phyloP scores from a whole-genome alignment of 2,797 vertebrate genomes.

The Hydrolagus colliei region DNA sequence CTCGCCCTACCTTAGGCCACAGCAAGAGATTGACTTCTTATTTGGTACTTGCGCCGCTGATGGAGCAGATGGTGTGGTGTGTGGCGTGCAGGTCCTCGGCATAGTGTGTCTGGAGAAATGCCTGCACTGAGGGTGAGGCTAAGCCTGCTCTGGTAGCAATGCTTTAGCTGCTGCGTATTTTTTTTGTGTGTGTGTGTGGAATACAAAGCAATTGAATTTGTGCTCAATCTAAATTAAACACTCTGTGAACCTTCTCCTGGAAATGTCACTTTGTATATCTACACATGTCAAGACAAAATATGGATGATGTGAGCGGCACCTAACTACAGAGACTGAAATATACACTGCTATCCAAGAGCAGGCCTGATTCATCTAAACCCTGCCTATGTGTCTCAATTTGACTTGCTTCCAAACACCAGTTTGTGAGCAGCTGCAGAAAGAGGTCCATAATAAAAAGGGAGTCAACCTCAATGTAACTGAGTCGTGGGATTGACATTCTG shows the following conservation, averaged over 20 bases:
- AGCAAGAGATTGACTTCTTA: not conserved
- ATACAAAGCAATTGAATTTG: not conserved
- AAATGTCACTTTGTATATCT: not conserved
- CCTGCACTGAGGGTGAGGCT: no score
- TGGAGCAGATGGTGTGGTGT: not conserved
- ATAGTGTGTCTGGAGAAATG: not conserved
- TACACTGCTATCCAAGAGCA: no score
- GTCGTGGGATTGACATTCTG: not conserved
- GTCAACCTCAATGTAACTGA: not conserved
- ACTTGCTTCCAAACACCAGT: slow-evolving; percentile 8
- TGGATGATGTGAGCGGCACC: not conserved
- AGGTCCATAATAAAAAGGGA: no score
- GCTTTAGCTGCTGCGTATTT: not conserved
- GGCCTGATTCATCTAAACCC: not conserved
- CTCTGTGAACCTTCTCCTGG: not conserved
- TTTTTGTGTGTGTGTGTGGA: not conserved
- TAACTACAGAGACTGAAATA: not conserved
- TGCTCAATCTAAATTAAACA: not conserved
- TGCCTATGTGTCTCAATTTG: not conserved
- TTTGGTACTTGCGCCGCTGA: not conserved
- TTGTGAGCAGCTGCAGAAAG: not conserved
- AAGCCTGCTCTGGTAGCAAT: not conserved
- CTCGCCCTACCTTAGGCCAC: not conserved
- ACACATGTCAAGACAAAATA: not conserved
- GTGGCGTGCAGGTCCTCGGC: not conserved